Conservation (phyloP, 2,797 vertebrate genomes). For the Coilia nasus region DNA sequence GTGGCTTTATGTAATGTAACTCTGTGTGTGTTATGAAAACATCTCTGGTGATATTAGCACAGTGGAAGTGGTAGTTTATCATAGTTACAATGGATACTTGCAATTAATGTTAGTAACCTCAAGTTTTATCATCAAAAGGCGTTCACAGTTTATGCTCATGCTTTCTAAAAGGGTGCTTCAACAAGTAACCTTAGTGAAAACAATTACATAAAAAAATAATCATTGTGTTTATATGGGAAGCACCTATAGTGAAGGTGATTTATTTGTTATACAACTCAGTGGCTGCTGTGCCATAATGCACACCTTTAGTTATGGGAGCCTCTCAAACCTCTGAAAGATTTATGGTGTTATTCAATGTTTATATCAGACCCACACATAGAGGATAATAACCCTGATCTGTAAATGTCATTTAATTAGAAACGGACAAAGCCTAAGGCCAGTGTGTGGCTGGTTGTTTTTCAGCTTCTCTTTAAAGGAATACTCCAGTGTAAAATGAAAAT, state of each 20-base stretch:
- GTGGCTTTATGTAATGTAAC: conserved; percentile 9
- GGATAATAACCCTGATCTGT: not conserved
- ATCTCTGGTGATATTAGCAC: not conserved
- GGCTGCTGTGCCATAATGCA: not conserved
- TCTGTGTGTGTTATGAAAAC: not conserved
- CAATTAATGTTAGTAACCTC: not conserved
- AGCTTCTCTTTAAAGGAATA: too few relatives aligned
- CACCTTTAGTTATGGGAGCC: not conserved
- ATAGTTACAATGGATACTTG: not conserved
- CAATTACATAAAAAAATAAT: not conserved
- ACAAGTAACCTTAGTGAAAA: not conserved
- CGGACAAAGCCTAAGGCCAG: too few relatives aligned
- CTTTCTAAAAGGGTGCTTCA: not conserved
- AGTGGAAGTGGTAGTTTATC: not conserved
- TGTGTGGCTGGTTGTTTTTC: too few relatives aligned
- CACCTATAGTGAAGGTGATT: not conserved
- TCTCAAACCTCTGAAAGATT: not conserved
- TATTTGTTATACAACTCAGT: not conserved
- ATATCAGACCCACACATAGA: not conserved
- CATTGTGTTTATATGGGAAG: not conserved
- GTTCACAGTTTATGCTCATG: not conserved
- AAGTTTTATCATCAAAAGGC: not conserved
- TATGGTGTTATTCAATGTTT: conserved; percentile 4
- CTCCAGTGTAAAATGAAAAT: too few relatives aligned
- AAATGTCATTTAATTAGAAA: not conserved